These are phyloP conservation scores for Prochilodus magdalenae DNA, from an alignment of 2,113 vertebrate species.

Conservation along the genomic window DNA sequence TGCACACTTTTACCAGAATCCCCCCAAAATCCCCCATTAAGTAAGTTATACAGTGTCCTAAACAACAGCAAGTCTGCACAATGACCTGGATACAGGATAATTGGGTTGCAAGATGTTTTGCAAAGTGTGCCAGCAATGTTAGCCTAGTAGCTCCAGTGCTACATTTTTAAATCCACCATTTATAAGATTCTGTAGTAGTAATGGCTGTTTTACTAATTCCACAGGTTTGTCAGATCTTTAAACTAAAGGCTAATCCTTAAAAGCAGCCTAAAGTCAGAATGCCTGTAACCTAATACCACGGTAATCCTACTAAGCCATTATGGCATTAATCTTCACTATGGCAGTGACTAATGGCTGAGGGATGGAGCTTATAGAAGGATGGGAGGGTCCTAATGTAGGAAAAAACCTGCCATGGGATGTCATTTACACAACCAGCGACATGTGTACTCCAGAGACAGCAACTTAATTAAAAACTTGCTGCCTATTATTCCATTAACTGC, in stretches of 20 bases:
- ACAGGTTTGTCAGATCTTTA: neutral
- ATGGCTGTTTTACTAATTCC: neutral
- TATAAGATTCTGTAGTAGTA: no score
- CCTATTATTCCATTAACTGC: no score
- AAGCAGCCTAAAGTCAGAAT: neutral
- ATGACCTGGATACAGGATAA: no score
- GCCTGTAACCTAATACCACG: neutral
- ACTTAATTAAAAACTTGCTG: constrained; percentile 17
- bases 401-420: neutral
- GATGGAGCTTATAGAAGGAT: neutral
- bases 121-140: no score
- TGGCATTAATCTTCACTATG: neutral
- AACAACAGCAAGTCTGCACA: no score
- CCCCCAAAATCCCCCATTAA: no score
- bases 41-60: no score
- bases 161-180: no score
- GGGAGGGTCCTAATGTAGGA: neutral
- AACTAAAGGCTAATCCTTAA: neutral
- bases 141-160: no score
- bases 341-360: no score
- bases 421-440: neutral
- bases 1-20: no score
- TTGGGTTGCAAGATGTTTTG: no score
- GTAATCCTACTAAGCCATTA: neutral
- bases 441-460: neutral